A percentile compares a stretch with the other conserved stretches of the same genome.
Conservation (phyloP, 1,140 invertebrate species). For the Pinna nobilis region DNA sequence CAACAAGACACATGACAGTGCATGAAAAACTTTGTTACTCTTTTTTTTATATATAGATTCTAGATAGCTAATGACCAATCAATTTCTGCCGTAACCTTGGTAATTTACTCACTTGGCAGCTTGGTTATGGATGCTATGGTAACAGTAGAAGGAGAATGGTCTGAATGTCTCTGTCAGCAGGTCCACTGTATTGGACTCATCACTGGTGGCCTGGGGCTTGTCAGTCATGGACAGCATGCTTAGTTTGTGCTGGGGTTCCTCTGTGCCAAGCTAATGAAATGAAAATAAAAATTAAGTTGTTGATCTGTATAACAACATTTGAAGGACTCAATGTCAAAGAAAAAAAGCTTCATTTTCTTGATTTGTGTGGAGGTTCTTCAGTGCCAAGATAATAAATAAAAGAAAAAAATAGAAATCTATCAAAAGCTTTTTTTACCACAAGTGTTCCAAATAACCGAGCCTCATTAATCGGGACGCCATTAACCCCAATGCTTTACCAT, state of each 20-base stretch:
- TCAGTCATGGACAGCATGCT: conserved; percentile 69
- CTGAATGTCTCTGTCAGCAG: conserved; percentile 70
- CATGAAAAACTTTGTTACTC: no score
- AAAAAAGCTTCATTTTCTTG: no score
- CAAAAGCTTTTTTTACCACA: not conserved
- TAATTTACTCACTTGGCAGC: conserved; percentile 44
- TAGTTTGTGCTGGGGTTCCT: conserved; percentile 66
- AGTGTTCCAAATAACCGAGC: not conserved
- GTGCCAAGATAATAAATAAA: not conserved
- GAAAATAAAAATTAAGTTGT: not conserved
- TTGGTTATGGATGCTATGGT: conserved; percentile 64
- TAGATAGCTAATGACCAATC: no score
- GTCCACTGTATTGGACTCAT: conserved; percentile 72
- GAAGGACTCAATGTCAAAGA: no score
- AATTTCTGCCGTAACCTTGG: no score
- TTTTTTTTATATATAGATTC: no score
- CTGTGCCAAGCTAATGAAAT: conserved; percentile 64
- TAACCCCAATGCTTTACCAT: no score
- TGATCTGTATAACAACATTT: no score
- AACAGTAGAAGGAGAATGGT: conserved; percentile 73
- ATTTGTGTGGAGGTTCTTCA: not conserved
- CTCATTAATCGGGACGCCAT: no score
- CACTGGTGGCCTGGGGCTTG: conserved; percentile 67
- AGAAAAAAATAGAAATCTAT: not conserved
- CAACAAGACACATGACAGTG: no score